Evolutionary conservation across 1,140 invertebrate genomes (phyloP).

Genomic region (Ephestia elutella): DNA sequence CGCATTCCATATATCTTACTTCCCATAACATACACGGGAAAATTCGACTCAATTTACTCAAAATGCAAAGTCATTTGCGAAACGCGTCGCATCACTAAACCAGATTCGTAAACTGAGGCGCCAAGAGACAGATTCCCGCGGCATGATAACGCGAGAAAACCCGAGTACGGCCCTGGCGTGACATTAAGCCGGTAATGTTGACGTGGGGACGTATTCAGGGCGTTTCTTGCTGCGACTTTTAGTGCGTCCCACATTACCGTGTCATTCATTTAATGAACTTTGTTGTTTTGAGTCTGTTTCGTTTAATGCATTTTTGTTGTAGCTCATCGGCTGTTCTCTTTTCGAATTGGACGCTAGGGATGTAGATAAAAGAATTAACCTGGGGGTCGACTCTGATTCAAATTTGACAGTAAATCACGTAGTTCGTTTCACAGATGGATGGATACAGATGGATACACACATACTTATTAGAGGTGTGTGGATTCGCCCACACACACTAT

Average conservation of each 20-base stretch:
- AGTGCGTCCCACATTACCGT: neutral
- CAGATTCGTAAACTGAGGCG: neutral
- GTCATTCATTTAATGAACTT: constrained; percentile 5
- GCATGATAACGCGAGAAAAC: constrained; percentile 4
- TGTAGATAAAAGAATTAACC: neutral
- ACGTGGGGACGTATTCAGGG: constrained; percentile 4
- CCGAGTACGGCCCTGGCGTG: constrained; percentile 4
- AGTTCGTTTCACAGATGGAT: too few species aligned
- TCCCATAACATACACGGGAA: neutral
- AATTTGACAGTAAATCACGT: too few species aligned
- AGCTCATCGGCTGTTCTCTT: neutral
- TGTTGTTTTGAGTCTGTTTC: neutral
- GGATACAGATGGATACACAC: too few species aligned
- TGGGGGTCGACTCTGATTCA: too few species aligned
- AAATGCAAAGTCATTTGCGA: constrained; percentile 1
- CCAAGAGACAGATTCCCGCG: neutral
- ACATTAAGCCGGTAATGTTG: constrained; percentile 8
- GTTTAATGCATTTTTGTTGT: constrained; percentile 6
- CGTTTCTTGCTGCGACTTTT: neutral
- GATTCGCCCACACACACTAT: too few species aligned
- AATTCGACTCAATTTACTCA: neutral
- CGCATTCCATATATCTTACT: neutral
- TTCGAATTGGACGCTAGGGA: neutral
- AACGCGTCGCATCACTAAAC: neutral
- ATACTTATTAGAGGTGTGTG: too few species aligned